phyloP scores from a whole-genome alignment of 2,797 vertebrate species.

The Catharus ustulatus region DNA sequence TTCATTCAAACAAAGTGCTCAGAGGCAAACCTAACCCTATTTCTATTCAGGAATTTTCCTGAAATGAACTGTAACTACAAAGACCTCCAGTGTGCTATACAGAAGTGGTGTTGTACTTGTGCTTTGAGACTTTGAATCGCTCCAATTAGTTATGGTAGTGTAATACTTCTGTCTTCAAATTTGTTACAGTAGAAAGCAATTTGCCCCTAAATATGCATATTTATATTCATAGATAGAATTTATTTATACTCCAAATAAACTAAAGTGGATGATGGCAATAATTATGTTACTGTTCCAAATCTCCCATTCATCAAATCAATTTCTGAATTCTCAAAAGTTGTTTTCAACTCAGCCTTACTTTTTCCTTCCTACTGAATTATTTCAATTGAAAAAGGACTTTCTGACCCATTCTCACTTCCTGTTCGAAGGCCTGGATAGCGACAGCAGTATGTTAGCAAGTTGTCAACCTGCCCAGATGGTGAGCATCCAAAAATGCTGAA shows the following conservation, averaged over 20 bases:
- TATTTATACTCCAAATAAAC: constrained; percentile 51
- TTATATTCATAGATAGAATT: constrained; percentile 30
- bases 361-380: constrained; percentile 44
- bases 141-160: constrained; percentile 42
- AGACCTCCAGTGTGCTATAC: constrained; percentile 20
- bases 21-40: constrained; percentile 33
- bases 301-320: constrained; percentile 14
- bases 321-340: constrained; percentile 40
- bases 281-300: constrained; percentile 3
- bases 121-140: constrained; percentile 8
- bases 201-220: constrained; percentile 26
- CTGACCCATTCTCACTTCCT: constrained; percentile 62
- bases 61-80: constrained; percentile 39
- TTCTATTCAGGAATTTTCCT: constrained; percentile 46
- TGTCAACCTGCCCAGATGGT: constrained; percentile 69
- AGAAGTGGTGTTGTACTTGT: constrained; percentile 28
- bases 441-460: constrained; percentile 57
- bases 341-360: constrained; percentile 45
- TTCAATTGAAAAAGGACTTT: constrained; percentile 59
- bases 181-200: constrained; percentile 28
- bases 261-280: constrained; percentile 30
- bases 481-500: constrained; percentile 66
- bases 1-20: constrained; percentile 27
- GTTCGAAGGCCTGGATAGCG: constrained; percentile 23
- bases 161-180: constrained; percentile 48